These are phyloP conservation scores for Campoplex capitator DNA, from an alignment of 2,888 invertebrate genomes.

Conservation along the genomic window DNA sequence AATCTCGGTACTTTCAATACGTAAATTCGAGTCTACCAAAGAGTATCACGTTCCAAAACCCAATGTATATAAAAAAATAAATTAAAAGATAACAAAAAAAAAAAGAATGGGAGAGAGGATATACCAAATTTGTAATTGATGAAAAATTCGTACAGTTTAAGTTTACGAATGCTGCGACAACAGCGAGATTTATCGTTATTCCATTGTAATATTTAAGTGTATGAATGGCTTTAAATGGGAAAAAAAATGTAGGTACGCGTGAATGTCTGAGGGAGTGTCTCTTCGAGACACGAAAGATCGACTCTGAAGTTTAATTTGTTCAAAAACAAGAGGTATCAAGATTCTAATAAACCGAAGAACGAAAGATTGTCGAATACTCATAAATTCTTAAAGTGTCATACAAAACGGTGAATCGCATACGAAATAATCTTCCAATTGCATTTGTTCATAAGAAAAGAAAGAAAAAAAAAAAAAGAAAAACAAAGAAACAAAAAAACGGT, in stretches of 20 bases:
- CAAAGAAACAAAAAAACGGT: conserved; percentile 18
- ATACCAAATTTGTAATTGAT: conserved; percentile 77
- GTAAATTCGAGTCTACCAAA: conserved; percentile 50
- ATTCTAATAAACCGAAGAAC: background rate
- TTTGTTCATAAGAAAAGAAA: conserved; percentile 26
- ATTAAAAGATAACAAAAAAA: conserved; percentile 1
- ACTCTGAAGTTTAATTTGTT: background rate
- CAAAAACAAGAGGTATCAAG: background rate
- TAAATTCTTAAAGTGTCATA: conserved; percentile 11
- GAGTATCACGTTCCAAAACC: conserved; percentile 52
- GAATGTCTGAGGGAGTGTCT: conserved; percentile 7
- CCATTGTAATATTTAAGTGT: conserved; percentile 70
- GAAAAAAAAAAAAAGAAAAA: conserved; percentile 19
- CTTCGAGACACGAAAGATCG: conserved; percentile 1
- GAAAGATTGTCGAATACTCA: conserved; percentile 22
- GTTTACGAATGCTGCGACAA: conserved; percentile 69
- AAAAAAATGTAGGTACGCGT: background rate
- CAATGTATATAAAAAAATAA: conserved; percentile 23
- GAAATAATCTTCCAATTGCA: conserved; percentile 39
- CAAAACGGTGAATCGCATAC: conserved; percentile 30
- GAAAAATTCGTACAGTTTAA: conserved; percentile 73
- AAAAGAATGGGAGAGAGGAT: conserved; percentile 60
- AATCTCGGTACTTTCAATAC: conserved; percentile 17
- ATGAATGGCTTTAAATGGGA: conserved; percentile 41
- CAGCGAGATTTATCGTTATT: conserved; percentile 73